These are phyloP conservation scores for Trichomalopsis sarcophagae DNA, from an alignment of 1,140 invertebrate genomes.

Conservation along the genomic window DNA sequence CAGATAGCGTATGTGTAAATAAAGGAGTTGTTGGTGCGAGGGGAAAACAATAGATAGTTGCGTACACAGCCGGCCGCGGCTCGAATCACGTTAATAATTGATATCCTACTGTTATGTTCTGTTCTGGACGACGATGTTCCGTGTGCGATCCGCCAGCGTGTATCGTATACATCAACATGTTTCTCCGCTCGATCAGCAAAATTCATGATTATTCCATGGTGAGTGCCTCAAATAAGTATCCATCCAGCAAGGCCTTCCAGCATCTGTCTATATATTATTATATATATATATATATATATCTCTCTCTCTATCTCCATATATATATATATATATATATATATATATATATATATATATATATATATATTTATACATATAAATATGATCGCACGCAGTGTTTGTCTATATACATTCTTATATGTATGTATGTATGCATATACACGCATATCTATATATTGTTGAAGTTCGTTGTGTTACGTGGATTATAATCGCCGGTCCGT, in stretches of 20 bases:
- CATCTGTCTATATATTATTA: slow-evolving; percentile 28
- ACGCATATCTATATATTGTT: slow-evolving; percentile 53
- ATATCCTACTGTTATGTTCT: slow-evolving; percentile 65
- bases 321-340: slow-evolving; percentile 53
- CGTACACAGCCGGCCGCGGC: not conserved
- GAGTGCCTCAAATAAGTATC: slow-evolving; percentile 77
- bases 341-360: slow-evolving; percentile 57
- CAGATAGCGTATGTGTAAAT: too few species aligned
- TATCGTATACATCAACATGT: slow-evolving; percentile 92
- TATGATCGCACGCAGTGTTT: slow-evolving; percentile 65
- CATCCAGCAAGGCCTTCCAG: slow-evolving; percentile 67
- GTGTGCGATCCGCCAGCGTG: slow-evolving; percentile 82
- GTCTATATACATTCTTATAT: slow-evolving; percentile 59
- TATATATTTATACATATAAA: not conserved
- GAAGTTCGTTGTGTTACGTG: slow-evolving; percentile 68
- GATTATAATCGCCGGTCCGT: slow-evolving; percentile 45
- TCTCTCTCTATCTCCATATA: slow-evolving; percentile 59
- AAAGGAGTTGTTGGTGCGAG: not conserved
- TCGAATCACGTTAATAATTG: slow-evolving; percentile 52
- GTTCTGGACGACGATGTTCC: slow-evolving; percentile 72
- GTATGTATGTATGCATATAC: not conserved
- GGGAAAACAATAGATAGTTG: not conserved
- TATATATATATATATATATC: slow-evolving; percentile 45
- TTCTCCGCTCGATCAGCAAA: slow-evolving; percentile 97
- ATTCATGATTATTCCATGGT: slow-evolving; percentile 99